Evolutionary conservation across 1,140 invertebrate genomes (phyloP), one percentile per base, ranked within the genome.

Genomic region (Halyomorpha halys): DNA sequence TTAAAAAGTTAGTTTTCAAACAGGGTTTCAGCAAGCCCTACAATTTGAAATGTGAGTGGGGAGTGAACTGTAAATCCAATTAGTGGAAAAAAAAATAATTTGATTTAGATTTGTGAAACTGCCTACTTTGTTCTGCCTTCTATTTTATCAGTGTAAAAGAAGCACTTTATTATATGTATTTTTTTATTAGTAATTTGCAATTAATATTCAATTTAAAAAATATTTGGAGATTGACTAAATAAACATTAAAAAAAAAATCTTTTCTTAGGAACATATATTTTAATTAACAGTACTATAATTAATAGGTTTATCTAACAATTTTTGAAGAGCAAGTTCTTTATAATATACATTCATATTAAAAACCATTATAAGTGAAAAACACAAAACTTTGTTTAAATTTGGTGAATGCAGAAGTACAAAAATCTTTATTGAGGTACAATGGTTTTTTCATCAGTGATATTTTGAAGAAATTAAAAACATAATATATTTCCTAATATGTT

Each of bases 11-110:
- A 9, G 18, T 56, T 25, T 56, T 56, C 3, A 56, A 25, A 15
- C 21, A 56, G 23, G 53, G 53, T 56, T 56, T 56, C 53, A 16
- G 18, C 23, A 56, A 56, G 53, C 53, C 53, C 23, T 23, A 56
- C 18, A 56, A 23, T 56, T 18, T 56, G 4, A 56, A 23, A 21
- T 8, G 18, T 39, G 23, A 23, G 53, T 56, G 15, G n/a, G 23
- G 53, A 23, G 53, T 4, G 19, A 25, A 15, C 53, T 56, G 4
- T 23, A 56, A 56, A 56, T 56, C 53, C 53, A 56, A 16, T 56
- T 56, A 56, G 21, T 30, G 34, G 11, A 39, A 21, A 49, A 21
- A 49, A 49, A 5, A 49, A 18, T 18, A 19, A 19, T 18, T 49
- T 49, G 47, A 19, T 49, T 49, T 49, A 21, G 21, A 18, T 49